phyloP scores from a whole-genome alignment of 35 echinoderm and acorn worm species.

The Patiria miniata region DNA sequence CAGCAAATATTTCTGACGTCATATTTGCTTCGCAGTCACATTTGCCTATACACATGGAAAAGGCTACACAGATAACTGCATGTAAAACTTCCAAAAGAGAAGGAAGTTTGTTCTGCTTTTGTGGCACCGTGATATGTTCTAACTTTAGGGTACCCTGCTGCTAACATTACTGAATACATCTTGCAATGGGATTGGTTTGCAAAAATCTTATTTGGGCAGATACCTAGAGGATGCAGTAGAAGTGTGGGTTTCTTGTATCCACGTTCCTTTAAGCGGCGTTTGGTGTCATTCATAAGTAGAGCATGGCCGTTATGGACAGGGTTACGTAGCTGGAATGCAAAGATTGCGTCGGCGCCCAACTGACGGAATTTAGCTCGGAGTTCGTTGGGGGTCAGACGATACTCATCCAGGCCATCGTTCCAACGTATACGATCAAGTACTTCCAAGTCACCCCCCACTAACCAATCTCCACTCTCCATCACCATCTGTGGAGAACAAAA shows the following conservation, averaged over 20 bases:
- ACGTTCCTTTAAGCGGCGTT: conserved; percentile 76
- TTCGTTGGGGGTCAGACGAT: conserved; percentile 89
- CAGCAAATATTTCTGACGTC: too few species aligned
- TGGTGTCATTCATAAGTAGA: conserved; percentile 98
- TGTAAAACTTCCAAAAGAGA: too few species aligned
- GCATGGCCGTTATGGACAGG: conserved; percentile 98
- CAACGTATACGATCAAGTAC: conserved; percentile 88
- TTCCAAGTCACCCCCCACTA: conserved; percentile 90
- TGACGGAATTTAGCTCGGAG: conserved; percentile 69
- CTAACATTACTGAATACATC: too few species aligned
- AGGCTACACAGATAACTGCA: too few species aligned
- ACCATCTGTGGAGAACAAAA: conserved; percentile 82
- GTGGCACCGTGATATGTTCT: too few species aligned
- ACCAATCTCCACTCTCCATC: conserved; percentile 96
- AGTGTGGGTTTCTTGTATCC: conserved; percentile 91
- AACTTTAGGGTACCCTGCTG: too few species aligned
- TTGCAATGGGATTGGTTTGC: too few species aligned
- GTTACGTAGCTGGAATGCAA: conserved; percentile 99
- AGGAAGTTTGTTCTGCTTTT: too few species aligned
- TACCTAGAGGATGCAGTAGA: conserved; percentile 94
- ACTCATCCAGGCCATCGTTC: conserved; percentile 91
- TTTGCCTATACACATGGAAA: too few species aligned
- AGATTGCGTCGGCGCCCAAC: conserved; percentile 88
- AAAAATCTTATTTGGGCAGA: background rate
- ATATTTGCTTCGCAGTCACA: too few species aligned